These are phyloP conservation scores for Sebastes ruberrimus DNA, from an alignment of 2,797 vertebrate genomes.

Conservation along the genomic window DNA sequence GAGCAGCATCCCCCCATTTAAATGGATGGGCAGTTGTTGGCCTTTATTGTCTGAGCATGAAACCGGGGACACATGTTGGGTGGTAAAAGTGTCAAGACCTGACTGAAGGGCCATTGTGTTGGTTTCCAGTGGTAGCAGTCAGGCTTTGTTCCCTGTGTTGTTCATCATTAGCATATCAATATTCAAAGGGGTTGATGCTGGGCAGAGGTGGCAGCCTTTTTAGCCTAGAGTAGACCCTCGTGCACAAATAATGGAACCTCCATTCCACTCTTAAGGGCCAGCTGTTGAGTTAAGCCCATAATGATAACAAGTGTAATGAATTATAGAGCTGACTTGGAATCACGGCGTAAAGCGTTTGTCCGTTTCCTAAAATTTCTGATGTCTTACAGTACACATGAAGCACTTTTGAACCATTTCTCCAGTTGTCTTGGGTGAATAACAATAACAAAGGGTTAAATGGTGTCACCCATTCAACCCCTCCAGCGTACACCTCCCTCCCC, in stretches of 20 bases:
- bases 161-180: slow-evolving; percentile 88
- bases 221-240: slow-evolving; percentile 66
- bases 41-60: slow-evolving; percentile 78
- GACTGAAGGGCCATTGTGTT: slow-evolving; percentile 82
- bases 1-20: slow-evolving; percentile 44
- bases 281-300: slow-evolving; percentile 64
- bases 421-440: background rate
- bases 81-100: slow-evolving; percentile 85
- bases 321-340: background rate
- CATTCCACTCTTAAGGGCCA: slow-evolving; percentile 56
- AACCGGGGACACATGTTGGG: slow-evolving; percentile 85
- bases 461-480: slow-evolving; percentile 55
- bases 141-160: slow-evolving; percentile 81
- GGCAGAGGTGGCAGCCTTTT: slow-evolving; percentile 75
- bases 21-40: slow-evolving; percentile 76
- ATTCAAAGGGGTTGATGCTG: slow-evolving; percentile 75
- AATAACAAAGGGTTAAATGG: slow-evolving; percentile 73
- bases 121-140: slow-evolving; percentile 66
- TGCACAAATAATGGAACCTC: slow-evolving; percentile 51
- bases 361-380: background rate
- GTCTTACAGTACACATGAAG: slow-evolving; percentile 23
- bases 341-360: background rate
- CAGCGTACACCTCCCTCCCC: slow-evolving; percentile 21
- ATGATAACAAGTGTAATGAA: slow-evolving; percentile 14
- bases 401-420: slow-evolving; percentile 32